Conservation (phyloP, 2,797 vertebrate species). For the Cephalopachus bancanus region DNA sequence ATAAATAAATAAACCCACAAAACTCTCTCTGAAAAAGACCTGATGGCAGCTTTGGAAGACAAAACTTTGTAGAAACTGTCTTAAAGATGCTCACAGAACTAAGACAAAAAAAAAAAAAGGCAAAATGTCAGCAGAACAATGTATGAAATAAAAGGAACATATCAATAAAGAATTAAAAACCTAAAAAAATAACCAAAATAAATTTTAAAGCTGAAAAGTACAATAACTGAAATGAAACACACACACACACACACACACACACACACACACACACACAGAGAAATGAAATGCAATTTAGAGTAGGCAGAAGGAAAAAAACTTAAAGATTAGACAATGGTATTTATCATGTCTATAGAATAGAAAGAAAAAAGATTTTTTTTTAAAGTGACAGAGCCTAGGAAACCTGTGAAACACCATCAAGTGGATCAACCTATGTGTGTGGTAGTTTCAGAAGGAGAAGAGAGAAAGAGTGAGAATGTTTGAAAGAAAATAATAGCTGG, state of each 20-base stretch:
- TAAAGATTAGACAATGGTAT: neutral
- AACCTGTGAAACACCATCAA: neutral
- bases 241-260: no score
- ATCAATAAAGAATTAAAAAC: neutral
- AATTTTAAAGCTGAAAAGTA: neutral
- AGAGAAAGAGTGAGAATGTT: neutral
- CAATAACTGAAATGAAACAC: neutral
- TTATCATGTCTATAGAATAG: neutral
- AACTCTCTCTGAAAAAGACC: neutral
- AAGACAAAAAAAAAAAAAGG: neutral
- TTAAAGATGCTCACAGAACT: neutral
- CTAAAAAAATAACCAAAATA: neutral
- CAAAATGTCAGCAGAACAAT: neutral
- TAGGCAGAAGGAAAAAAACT: neutral
- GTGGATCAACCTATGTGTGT: neutral
- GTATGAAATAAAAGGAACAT: neutral
- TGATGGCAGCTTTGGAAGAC: neutral
- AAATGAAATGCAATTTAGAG: neutral
- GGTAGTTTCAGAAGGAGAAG: neutral
- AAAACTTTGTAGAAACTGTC: neutral
- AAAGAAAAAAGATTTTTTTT: neutral
- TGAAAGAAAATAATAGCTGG: neutral
- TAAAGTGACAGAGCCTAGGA: no score
- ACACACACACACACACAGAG: neutral
- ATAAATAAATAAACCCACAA: neutral